Conservation (phyloP, 1,140 invertebrate genomes). For the Drosophila repleta region DNA sequence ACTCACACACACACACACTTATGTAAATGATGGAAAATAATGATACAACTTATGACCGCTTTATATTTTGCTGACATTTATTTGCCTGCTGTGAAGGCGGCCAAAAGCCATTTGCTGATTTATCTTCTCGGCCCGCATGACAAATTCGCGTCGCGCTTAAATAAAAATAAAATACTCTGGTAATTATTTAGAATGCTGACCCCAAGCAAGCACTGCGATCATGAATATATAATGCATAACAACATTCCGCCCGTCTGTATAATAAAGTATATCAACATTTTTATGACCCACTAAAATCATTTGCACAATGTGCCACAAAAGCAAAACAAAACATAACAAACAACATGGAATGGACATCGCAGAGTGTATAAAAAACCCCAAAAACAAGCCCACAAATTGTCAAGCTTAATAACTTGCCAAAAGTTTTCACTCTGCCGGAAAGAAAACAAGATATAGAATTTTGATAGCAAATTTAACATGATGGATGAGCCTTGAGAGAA, state of each 20-base stretch:
- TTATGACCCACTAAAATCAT: constrained; percentile 67
- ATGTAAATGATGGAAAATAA: constrained; percentile 60
- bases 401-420: constrained; percentile 30
- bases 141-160: constrained; percentile 43
- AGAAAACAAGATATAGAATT: constrained; percentile 39
- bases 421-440: constrained; percentile 35
- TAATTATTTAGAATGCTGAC: constrained; percentile 65
- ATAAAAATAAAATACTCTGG: constrained; percentile 37
- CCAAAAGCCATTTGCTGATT: constrained; percentile 54
- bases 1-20: constrained; percentile 25
- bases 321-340: constrained; percentile 15
- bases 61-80: constrained; percentile 71
- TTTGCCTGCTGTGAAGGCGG: constrained; percentile 39
- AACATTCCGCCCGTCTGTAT: constrained; percentile 12
- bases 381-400: constrained; percentile 46
- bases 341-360: constrained; percentile 30
- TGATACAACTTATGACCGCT: constrained; percentile 70
- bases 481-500: not conserved
- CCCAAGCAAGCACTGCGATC: constrained; percentile 36
- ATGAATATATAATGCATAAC: constrained; percentile 54
- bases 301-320: constrained; percentile 49
- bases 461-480: not conserved
- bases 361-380: constrained; percentile 11
- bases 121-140: constrained; percentile 40
- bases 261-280: constrained; percentile 63